phyloP scores from a whole-genome alignment of 1,140 invertebrate species.

The Lepidurus couesii region DNA sequence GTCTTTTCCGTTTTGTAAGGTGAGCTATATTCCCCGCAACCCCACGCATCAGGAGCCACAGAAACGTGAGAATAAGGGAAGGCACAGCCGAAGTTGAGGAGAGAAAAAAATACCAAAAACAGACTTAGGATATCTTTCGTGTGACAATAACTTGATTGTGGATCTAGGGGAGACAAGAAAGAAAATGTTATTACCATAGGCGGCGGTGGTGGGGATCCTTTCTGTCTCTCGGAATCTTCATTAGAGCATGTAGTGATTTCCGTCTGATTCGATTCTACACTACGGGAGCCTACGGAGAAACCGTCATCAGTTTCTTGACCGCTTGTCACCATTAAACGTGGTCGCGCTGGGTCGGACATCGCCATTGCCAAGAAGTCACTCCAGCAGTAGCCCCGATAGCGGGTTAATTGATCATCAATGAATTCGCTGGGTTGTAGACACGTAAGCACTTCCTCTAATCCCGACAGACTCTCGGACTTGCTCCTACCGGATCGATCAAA shows the following conservation, averaged over 20 bases:
- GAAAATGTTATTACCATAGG: not conserved
- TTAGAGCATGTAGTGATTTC: not conserved
- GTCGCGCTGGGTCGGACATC: constrained; percentile 39
- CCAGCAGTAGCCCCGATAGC: constrained; percentile 52
- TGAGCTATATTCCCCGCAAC: not conserved
- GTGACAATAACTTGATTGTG: not conserved
- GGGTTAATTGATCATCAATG: constrained; percentile 53
- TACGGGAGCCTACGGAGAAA: constrained; percentile 16
- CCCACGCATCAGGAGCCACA: not conserved
- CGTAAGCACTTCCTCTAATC: constrained; percentile 52
- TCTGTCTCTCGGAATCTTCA: not conserved
- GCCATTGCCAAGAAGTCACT: constrained; percentile 44
- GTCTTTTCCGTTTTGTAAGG: not conserved
- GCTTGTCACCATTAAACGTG: constrained; percentile 35
- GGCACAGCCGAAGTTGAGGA: not conserved
- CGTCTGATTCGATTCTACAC: not conserved
- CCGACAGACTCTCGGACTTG: constrained; percentile 50
- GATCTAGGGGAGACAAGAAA: not conserved
- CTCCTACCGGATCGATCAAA: constrained; percentile 52
- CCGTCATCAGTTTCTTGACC: constrained; percentile 35
- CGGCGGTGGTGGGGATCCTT: not conserved
- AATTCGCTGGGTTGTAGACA: constrained; percentile 53
- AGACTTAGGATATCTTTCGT: not conserved
- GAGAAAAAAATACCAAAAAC: not conserved
- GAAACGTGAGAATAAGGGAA: not conserved